phyloP scores from a whole-genome alignment of 1,140 invertebrate species.

The Lysiphlebus fabarum region DNA sequence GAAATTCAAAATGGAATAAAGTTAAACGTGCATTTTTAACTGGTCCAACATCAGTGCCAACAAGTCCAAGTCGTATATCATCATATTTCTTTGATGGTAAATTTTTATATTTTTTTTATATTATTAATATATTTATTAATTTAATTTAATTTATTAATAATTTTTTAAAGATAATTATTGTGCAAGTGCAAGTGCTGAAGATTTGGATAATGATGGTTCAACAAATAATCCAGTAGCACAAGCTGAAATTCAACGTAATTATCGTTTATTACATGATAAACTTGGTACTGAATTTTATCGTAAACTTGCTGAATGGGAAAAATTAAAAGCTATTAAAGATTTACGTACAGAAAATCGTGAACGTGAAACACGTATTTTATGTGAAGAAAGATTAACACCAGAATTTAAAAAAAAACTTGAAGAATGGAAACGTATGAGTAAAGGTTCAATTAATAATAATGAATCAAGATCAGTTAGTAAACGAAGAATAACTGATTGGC shows the following conservation, averaged over 20 bases:
- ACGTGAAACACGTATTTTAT: slow-evolving; percentile 37
- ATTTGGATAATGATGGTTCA: slow-evolving; percentile 31
- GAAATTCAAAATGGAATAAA: slow-evolving; percentile 67
- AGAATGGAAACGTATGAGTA: slow-evolving; percentile 81
- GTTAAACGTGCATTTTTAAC: slow-evolving; percentile 71
- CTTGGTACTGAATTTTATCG: slow-evolving; percentile 69
- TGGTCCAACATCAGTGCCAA: slow-evolving; percentile 63
- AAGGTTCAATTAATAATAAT: slow-evolving; percentile 41
- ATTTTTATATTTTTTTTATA: not conserved
- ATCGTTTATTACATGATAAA: slow-evolving; percentile 65
- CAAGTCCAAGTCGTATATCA: slow-evolving; percentile 63
- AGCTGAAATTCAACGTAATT: slow-evolving; percentile 60
- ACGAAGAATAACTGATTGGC: slow-evolving; percentile 68
- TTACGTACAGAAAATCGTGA: slow-evolving; percentile 26
- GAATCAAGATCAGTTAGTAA: slow-evolving; percentile 37
- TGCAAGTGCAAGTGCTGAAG: slow-evolving; percentile 37
- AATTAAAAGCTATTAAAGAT: slow-evolving; percentile 45
- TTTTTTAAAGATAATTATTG: slow-evolving; percentile 29
- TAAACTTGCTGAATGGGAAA: slow-evolving; percentile 72
- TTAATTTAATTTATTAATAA: not conserved
- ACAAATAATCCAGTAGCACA: slow-evolving; percentile 35
- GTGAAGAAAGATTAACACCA: slow-evolving; percentile 67
- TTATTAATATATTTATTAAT: slow-evolving; percentile 6
- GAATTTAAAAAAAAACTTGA: slow-evolving; percentile 79
- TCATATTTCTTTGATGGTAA: slow-evolving; percentile 60